Conservation (phyloP, 2,888 invertebrate species). For the Chironomus riparius region DNA sequence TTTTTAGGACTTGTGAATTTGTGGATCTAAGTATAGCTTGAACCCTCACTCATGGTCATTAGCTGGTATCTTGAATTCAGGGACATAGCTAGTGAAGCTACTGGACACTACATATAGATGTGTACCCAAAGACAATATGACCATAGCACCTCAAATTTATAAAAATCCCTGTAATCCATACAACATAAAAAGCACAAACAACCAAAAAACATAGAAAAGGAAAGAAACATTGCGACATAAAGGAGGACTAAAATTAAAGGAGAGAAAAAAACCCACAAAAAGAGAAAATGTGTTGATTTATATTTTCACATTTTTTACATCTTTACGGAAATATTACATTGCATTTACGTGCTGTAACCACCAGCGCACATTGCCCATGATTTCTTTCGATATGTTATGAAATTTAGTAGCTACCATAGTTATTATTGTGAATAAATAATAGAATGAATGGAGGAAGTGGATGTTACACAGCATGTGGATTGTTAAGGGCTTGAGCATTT, state of each 20-base stretch:
- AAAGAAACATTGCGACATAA: background rate
- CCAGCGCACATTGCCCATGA: background rate
- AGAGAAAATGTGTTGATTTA: slow-evolving; percentile 22
- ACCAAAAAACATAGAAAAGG: background rate
- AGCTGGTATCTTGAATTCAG: too few species aligned
- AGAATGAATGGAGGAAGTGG: background rate
- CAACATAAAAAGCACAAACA: background rate
- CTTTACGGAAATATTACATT: slow-evolving; percentile 17
- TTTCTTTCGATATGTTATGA: background rate
- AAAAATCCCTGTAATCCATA: too few species aligned
- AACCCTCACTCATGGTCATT: too few species aligned
- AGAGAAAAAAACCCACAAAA: background rate
- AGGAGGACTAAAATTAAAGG: background rate
- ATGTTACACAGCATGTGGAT: background rate
- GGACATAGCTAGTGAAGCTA: too few species aligned
- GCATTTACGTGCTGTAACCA: slow-evolving; percentile 4
- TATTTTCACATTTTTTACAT: slow-evolving; percentile 6
- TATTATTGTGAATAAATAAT: background rate
- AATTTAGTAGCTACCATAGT: background rate
- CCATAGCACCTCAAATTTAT: too few species aligned
- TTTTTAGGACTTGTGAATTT: too few species aligned
- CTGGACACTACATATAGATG: too few species aligned
- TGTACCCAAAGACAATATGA: too few species aligned
- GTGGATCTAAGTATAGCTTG: too few species aligned
- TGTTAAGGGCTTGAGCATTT: too few species aligned